A percentile compares a stretch with the other conserved stretches of the same genome.
phyloP scores from a whole-genome alignment of 1,140 invertebrate species.

The Epicauta chinensis region DNA sequence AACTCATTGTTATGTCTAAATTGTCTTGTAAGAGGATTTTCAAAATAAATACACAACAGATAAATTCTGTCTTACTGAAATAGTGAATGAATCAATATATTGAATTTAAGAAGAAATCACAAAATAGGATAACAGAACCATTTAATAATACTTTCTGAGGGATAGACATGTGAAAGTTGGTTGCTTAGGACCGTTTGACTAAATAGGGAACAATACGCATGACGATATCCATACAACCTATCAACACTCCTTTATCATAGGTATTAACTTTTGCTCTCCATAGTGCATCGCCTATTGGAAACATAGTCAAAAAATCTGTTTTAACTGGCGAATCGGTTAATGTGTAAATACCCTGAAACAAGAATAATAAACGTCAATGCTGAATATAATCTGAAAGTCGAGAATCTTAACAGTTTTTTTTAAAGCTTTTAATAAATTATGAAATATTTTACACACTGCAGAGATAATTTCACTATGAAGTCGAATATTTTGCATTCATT shows the following conservation, averaged over 20 bases:
- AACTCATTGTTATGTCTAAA: too few species aligned
- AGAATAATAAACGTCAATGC: neutral
- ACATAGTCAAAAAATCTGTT: slow-evolving; percentile 16
- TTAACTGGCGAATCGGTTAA: slow-evolving; percentile 16
- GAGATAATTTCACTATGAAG: slow-evolving; percentile 3
- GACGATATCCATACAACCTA: slow-evolving; percentile 25
- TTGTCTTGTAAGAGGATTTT: too few species aligned
- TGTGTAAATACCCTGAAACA: slow-evolving; percentile 25
- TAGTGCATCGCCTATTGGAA: slow-evolving; percentile 25
- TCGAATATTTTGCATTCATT: slow-evolving; percentile 11
- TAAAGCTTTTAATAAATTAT: slow-evolving; percentile 14
- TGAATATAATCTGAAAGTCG: neutral
- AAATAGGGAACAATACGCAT: slow-evolving; percentile 17
- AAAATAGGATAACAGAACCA: too few species aligned
- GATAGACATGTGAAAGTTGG: neutral
- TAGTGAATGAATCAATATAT: too few species aligned
- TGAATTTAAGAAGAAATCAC: too few species aligned
- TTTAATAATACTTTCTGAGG: too few species aligned
- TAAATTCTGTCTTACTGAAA: too few species aligned
- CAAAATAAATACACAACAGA: too few species aligned
- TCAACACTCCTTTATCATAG: slow-evolving; percentile 13
- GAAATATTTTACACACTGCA: slow-evolving; percentile 12
- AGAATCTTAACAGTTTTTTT: slow-evolving; percentile 6
- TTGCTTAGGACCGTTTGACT: slow-evolving; percentile 1
- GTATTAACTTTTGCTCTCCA: slow-evolving; percentile 24